Base-by-base conservation (phyloP, 2,113 vertebrate genomes). In the Desmodus rotundus region DNA sequence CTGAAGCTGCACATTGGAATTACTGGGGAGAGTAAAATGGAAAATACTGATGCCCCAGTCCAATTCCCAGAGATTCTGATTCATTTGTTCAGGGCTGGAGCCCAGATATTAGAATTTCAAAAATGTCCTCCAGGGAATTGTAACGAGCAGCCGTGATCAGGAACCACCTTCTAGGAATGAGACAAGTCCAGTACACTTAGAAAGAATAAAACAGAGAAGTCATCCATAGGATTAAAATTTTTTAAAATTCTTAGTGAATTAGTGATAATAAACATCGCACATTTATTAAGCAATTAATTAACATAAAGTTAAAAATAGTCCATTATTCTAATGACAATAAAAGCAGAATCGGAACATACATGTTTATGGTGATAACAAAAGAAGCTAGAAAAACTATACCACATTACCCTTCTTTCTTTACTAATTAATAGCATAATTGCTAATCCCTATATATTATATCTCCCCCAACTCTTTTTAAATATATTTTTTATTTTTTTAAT, bases 271-370 rank as follows among this genome's bases (percentile, higher is more conserved):
- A 90, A 91, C 14, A 88, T 8, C 41, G 24, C 11, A 85, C 19
- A 41, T 84, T 87, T 96, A 80, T 87, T 84, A 87, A 68, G 47
- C 50, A 90, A 4, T 56, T 90, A 73, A 61, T 68, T 93, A 70
- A 91, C 36, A 74, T 38, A 82, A 74, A 76, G 58, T 41, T 95
- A 73, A 81, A 91, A 76, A 54, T 2, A 72, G 43, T 61, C 47
- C 33, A 61, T 84, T 83, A 47, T 47, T 90, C 19, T 41, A 80
- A 73, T 74, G 43, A 83, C 86, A 94, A 73, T 56, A 47, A 87
- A 93, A 65, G 50, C 17, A 96, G 70, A 84, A 70, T n/a, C 13
- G 95, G 36, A 93, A 61, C 31, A 33, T 19, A 19, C 20, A 41
- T 74, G 83, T 92, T 73, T 89, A 24, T 56, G 19, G 33, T 89